Percentiles rank a stretch among this genome's conserved stretches.
phyloP scores from a whole-genome alignment of 2,113 vertebrate species.

The Addax nasomaculatus region DNA sequence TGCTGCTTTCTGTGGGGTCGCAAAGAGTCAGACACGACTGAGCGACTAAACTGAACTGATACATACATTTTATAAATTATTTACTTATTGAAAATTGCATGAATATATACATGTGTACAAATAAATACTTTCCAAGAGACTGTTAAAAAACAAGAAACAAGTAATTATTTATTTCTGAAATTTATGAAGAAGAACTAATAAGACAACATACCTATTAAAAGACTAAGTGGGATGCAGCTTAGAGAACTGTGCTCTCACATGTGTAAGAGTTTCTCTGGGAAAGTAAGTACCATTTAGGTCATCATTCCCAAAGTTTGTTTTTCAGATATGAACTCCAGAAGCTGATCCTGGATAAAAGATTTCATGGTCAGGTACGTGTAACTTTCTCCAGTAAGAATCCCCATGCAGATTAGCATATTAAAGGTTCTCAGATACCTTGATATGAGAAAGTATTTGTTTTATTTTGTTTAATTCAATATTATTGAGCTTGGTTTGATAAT shows the following conservation, averaged over 20 bases:
- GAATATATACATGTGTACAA: background rate
- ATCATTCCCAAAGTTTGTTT: background rate
- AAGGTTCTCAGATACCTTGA: background rate
- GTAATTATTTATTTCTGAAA: background rate
- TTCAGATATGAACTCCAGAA: background rate
- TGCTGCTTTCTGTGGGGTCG: accelerated
- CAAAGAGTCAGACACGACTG: background rate
- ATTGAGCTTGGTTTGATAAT: conserved; percentile 10
- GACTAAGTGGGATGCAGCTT: background rate
- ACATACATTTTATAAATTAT: background rate
- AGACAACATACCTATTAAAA: background rate
- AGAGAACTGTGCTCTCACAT: background rate
- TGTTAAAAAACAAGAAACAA: background rate
- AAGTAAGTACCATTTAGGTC: background rate
- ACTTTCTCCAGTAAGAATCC: background rate
- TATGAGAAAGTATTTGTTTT: background rate
- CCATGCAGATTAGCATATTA: background rate
- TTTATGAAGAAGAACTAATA: background rate
- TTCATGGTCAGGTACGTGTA: background rate
- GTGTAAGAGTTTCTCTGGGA: background rate
- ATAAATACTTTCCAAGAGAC: conserved; percentile 8
- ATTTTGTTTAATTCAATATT: conserved; percentile 18
- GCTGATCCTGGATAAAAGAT: background rate
- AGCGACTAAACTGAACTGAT: background rate
- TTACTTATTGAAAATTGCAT: background rate